Evolutionary conservation across 2,888 invertebrate species (phyloP).

Genomic region (Leptura quadrifasciata): DNA sequence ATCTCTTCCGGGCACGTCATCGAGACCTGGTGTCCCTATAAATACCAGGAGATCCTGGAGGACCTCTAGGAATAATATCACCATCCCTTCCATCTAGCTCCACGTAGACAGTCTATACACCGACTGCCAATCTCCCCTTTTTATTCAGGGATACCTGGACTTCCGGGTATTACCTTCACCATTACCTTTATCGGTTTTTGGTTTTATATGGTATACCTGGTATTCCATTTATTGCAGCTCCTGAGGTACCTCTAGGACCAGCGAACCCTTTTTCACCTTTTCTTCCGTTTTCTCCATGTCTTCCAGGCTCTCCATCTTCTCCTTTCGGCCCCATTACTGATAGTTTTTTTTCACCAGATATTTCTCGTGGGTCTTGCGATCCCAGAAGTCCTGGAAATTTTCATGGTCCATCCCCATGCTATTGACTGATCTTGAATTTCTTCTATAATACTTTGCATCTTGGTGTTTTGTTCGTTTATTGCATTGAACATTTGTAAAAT

Average conservation of each 20-base stretch:
- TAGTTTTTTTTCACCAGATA: slow-evolving; percentile 85
- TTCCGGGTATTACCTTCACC: slow-evolving; percentile 82
- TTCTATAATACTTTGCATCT: too few relatives aligned
- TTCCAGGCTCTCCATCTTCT: slow-evolving; percentile 82
- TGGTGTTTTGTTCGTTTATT: too few relatives aligned
- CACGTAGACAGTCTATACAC: slow-evolving; percentile 86
- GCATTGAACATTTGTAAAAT: too few relatives aligned
- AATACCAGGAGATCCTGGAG: slow-evolving; percentile 82
- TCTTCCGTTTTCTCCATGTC: slow-evolving; percentile 82
- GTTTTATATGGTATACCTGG: slow-evolving; percentile 83
- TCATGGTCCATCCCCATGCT: slow-evolving; percentile 74
- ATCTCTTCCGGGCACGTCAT: slow-evolving; percentile 81
- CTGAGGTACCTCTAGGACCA: slow-evolving; percentile 85
- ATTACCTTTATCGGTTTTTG: slow-evolving; percentile 81
- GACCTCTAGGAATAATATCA: slow-evolving; percentile 82
- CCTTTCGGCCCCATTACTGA: slow-evolving; percentile 87
- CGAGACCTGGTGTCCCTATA: slow-evolving; percentile 81
- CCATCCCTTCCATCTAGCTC: slow-evolving; percentile 83
- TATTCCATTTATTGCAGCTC: slow-evolving; percentile 86
- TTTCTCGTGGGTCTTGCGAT: slow-evolving; percentile 83
- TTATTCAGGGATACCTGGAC: slow-evolving; percentile 77
- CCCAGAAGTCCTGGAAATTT: slow-evolving; percentile 79
- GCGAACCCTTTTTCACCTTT: slow-evolving; percentile 88
- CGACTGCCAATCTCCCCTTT: slow-evolving; percentile 90
- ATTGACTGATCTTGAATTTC: too few relatives aligned